Percentiles rank a stretch among this genome's conserved stretches.
These are phyloP conservation scores for Cheilosia variabilis DNA, from an alignment of 2,888 invertebrate genomes.

Conservation along the genomic window DNA sequence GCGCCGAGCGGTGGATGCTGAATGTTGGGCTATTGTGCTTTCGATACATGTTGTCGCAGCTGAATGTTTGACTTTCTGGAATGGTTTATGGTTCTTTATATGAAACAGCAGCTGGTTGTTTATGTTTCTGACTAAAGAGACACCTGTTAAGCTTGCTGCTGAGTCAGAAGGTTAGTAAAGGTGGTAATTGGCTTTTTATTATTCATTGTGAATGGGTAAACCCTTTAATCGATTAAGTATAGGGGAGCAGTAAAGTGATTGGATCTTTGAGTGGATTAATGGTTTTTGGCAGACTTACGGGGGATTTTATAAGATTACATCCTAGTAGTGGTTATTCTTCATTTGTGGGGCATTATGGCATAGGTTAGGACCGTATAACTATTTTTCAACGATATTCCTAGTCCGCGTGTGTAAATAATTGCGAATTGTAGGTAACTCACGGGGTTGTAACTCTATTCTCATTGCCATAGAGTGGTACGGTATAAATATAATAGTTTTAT, in stretches of 20 bases:
- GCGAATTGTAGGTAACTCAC: too few relatives aligned
- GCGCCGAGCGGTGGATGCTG: constrained; percentile 38
- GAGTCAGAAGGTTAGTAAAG: constrained; percentile 15
- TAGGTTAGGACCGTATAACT: too few relatives aligned
- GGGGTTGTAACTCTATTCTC: too few relatives aligned
- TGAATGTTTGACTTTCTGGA: constrained; percentile 12
- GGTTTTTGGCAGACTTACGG: not conserved
- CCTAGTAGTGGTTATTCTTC: too few relatives aligned
- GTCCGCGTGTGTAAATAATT: too few relatives aligned
- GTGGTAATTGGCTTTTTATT: constrained; percentile 44
- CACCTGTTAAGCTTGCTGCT: constrained; percentile 54
- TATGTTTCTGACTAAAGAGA: not conserved
- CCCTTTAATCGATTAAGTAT: constrained; percentile 17
- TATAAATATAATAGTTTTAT: too few relatives aligned
- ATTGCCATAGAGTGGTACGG: too few relatives aligned
- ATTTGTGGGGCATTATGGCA: too few relatives aligned
- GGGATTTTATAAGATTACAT: not conserved
- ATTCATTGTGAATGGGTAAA: constrained; percentile 36
- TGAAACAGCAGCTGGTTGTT: not conserved
- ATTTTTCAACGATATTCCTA: too few relatives aligned
- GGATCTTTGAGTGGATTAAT: not conserved
- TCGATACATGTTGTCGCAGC: constrained; percentile 18
- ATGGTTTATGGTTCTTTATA: not conserved
- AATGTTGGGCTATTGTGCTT: constrained; percentile 47
- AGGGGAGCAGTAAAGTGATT: constrained; percentile 3